Evolutionary conservation across 2,888 invertebrate genomes (phyloP).

Genomic region (Eilema caniola): DNA sequence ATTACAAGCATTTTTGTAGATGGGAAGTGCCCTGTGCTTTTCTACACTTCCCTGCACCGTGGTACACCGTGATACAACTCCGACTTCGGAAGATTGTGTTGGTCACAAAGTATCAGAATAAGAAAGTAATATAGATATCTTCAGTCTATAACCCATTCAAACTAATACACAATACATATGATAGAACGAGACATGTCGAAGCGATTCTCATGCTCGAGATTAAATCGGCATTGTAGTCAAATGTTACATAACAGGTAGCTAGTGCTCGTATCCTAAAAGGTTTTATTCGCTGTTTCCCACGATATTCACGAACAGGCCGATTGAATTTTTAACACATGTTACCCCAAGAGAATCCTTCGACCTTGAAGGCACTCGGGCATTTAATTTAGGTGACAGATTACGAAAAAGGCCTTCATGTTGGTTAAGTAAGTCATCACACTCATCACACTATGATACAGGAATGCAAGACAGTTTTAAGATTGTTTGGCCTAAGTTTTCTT

Average conservation of each 20-base stretch:
- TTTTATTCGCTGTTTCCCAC: slow-evolving; percentile 2
- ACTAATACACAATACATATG: background rate
- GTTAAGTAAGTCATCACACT: background rate
- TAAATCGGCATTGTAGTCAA: background rate
- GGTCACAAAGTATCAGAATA: background rate
- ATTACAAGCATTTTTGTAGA: no score
- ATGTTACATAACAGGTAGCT: slow-evolving; percentile 3
- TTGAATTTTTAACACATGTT: background rate
- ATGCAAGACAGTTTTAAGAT: background rate
- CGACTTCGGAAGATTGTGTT: background rate
- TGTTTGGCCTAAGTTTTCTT: background rate
- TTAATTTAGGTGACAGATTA: background rate
- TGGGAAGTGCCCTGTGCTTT: no score
- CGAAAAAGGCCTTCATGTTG: background rate
- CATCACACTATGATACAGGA: no score
- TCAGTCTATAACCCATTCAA: background rate
- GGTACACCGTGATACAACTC: no score
- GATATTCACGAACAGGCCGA: background rate
- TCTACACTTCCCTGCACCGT: no score
- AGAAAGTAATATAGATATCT: background rate
- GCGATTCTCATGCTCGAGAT: background rate
- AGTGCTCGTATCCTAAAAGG: background rate
- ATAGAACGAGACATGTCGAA: background rate
- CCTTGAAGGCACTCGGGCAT: background rate
- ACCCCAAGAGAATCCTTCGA: background rate